phyloP scores from a whole-genome alignment of 2,113 vertebrate species.

The Ochotona princeps region DNA sequence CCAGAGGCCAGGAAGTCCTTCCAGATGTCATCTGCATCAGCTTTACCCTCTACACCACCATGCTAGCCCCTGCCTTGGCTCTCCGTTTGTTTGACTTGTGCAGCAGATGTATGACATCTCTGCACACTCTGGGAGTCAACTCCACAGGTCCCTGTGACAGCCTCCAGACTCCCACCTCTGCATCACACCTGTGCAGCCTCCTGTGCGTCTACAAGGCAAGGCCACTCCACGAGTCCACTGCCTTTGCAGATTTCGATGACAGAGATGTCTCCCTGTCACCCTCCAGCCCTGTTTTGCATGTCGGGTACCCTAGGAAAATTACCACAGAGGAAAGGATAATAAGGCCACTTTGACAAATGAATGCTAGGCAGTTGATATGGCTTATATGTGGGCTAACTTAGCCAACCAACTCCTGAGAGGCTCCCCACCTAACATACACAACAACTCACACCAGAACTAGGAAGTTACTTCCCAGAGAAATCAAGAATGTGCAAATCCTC shows the following conservation, averaged over 20 bases:
- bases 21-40: too few species aligned
- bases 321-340: neutral
- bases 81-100: too few species aligned
- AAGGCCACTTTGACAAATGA: neutral
- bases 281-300: neutral
- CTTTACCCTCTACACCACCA: too few species aligned
- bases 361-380: neutral
- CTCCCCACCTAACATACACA: neutral
- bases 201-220: neutral
- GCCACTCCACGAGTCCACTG: neutral
- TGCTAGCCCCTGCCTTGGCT: too few species aligned
- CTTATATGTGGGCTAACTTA: slow-evolving; percentile 13
- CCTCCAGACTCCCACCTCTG: neutral
- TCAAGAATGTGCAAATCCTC: neutral
- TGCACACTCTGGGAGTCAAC: neutral
- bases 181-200: neutral
- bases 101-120: neutral
- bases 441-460: neutral
- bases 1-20: too few species aligned
- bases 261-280: neutral
- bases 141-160: too few species aligned
- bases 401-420: neutral
- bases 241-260: neutral
- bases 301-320: slow-evolving; percentile 2
- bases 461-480: neutral